Conservation (phyloP, 1,140 invertebrate genomes). For the Macrostomum lignano region DNA sequence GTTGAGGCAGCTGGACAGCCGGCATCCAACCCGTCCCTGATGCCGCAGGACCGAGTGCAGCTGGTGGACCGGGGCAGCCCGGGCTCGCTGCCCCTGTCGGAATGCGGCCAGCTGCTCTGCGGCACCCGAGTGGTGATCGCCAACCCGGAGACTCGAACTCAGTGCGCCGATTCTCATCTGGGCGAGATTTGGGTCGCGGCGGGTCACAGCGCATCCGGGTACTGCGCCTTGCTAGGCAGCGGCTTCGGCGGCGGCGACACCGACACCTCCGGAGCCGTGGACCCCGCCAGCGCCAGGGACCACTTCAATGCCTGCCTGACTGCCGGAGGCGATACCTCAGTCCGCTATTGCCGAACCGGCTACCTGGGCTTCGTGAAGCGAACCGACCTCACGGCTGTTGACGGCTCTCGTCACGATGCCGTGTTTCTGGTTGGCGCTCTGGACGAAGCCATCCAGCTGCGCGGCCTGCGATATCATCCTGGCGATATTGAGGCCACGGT, state of each 20-base stretch:
- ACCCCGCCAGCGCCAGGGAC: too few relatives aligned
- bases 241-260: too few relatives aligned
- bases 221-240: too few relatives aligned
- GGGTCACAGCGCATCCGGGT: slow-evolving; percentile 73
- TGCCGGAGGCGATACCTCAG: slow-evolving; percentile 77
- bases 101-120: slow-evolving; percentile 74
- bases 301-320: slow-evolving; percentile 63
- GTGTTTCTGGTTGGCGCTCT: slow-evolving; percentile 96
- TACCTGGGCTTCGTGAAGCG: slow-evolving; percentile 82
- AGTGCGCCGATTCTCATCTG: slow-evolving; percentile 90
- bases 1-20: slow-evolving; percentile 9
- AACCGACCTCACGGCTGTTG: slow-evolving; percentile 54
- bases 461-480: slow-evolving; percentile 95
- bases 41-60: slow-evolving; percentile 25
- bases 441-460: slow-evolving; percentile 79
- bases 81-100: slow-evolving; percentile 78
- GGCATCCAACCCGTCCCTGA: too few relatives aligned
- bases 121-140: slow-evolving; percentile 92
- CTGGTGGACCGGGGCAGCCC: slow-evolving; percentile 46
- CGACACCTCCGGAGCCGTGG: too few relatives aligned
- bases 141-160: slow-evolving; percentile 93
- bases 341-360: slow-evolving; percentile 78
- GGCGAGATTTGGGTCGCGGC: slow-evolving; percentile 77
- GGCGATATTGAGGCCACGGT: slow-evolving; percentile 97
- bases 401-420: slow-evolving; percentile 66